Evolutionary conservation across 2,888 invertebrate genomes (phyloP).

Genomic region (Calameuta filiformis): DNA sequence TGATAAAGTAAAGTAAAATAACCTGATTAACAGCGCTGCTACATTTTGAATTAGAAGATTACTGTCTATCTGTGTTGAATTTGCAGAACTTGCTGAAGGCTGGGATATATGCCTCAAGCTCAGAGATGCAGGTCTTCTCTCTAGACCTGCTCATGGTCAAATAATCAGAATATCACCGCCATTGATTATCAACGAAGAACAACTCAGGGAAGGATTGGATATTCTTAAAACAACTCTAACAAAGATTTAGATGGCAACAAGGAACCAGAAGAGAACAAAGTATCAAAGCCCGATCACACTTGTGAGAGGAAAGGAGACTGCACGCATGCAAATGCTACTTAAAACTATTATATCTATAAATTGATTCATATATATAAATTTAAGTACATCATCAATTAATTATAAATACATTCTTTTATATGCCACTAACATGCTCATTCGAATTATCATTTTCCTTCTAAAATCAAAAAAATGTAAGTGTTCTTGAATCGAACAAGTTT

Average conservation of each 20-base stretch:
- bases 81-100: conserved; percentile 72
- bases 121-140: conserved; percentile 75
- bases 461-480: background rate
- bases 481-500: background rate
- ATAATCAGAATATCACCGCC: conserved; percentile 80
- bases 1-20: conserved; percentile 4
- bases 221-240: conserved; percentile 67
- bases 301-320: background rate
- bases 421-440: background rate
- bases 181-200: conserved; percentile 72
- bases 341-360: background rate
- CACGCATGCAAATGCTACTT: background rate
- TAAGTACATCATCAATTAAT: background rate
- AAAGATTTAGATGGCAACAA: background rate
- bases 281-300: background rate
- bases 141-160: conserved; percentile 81
- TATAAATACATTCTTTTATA: background rate
- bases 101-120: conserved; percentile 75
- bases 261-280: background rate
- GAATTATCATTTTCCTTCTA: background rate
- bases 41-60: background rate
- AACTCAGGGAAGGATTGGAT: conserved; percentile 70
- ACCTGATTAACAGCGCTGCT: background rate
- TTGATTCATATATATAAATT: background rate
- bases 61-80: background rate